phyloP scores from a whole-genome alignment of 2,797 vertebrate genomes.

The Oreochromis mossambicus region DNA sequence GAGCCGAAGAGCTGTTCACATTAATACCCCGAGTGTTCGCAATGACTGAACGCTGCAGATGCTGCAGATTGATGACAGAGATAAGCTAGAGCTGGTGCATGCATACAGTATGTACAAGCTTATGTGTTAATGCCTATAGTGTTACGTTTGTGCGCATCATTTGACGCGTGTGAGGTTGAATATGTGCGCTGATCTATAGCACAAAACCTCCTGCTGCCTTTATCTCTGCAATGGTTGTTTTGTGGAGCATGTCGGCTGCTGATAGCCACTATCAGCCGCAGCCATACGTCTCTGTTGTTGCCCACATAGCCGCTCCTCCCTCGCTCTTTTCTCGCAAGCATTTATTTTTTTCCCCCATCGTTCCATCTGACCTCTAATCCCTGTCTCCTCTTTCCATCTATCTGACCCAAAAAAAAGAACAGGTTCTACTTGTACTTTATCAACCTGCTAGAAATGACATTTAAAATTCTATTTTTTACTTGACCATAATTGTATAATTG shows the following conservation, averaged over 20 bases:
- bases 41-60: conserved; percentile 18
- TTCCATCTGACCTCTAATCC: conserved; percentile 14
- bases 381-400: background rate
- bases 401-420: background rate
- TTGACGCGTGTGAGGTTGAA: background rate
- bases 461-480: background rate
- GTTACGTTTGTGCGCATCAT: background rate
- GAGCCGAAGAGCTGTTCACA: conserved; percentile 16
- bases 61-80: conserved; percentile 23
- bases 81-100: background rate
- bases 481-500: background rate
- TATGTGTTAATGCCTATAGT: background rate
- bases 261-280: conserved; percentile 63
- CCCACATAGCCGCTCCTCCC: background rate
- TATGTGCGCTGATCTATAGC: conserved; percentile 12
- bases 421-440: background rate
- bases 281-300: conserved; percentile 20
- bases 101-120: background rate
- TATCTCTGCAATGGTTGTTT: conserved; percentile 53
- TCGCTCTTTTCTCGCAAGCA: background rate
- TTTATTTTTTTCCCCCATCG: background rate
- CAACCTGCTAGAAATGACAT: background rate
- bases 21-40: conserved; percentile 16
- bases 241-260: conserved; percentile 37
- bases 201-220: conserved; percentile 51